Percentiles rank a stretch among this genome's conserved stretches.
phyloP scores from a whole-genome alignment of 2,888 invertebrate species.

The Malacosoma neustria region DNA sequence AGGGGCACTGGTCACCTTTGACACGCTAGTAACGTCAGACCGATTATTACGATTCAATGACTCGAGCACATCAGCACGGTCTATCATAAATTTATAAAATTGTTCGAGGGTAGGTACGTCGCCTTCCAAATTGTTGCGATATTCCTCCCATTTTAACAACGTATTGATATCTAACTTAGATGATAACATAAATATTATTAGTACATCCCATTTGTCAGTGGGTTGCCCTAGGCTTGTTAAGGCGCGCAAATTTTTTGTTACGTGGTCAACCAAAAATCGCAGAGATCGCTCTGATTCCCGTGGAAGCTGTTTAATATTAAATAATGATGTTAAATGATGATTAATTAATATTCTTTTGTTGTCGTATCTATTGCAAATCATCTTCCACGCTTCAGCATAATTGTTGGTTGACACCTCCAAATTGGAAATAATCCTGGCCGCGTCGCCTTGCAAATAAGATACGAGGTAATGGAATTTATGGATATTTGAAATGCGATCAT shows the following conservation, averaged over 20 bases:
- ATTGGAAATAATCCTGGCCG: not conserved
- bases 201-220: constrained; percentile 14
- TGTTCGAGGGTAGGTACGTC: constrained; percentile 14
- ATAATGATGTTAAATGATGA: constrained; percentile 1
- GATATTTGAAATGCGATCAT: not conserved
- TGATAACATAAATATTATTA: constrained; percentile 14
- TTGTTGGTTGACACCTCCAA: not conserved
- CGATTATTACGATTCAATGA: constrained; percentile 10
- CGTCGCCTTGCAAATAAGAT: not conserved
- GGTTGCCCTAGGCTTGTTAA: constrained; percentile 14
- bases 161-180: constrained; percentile 14
- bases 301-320: constrained; percentile 9
- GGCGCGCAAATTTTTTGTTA: constrained; percentile 18
- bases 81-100: constrained; percentile 15
- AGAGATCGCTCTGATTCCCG: constrained; percentile 12
- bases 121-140: constrained; percentile 6
- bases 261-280: constrained; percentile 15
- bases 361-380: not conserved
- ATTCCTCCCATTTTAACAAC: constrained; percentile 18
- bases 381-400: not conserved
- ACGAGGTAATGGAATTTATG: not conserved
- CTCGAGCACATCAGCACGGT: constrained; percentile 18
- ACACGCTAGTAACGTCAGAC: not conserved
- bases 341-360: not conserved
- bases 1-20: too few species aligned